Conservation (phyloP, 2,797 vertebrate genomes). For the Podarcis lilfordi region DNA sequence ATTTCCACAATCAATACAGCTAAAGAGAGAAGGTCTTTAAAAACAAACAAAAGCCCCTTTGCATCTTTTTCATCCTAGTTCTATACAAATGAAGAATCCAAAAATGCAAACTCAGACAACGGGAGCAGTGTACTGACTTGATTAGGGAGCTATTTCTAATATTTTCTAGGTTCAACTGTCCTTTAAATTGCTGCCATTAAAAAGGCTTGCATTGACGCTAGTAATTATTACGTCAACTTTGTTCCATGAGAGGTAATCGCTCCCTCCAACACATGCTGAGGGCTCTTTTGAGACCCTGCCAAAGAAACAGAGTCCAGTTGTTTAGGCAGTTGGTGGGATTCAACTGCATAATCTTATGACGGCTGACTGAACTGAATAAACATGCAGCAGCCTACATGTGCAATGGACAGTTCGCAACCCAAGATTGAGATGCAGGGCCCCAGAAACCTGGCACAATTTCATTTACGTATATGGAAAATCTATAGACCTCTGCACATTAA, state of each 20-base stretch:
- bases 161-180: conserved; percentile 44
- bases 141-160: conserved; percentile 67
- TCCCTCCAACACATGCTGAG: conserved; percentile 45
- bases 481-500: too few species aligned
- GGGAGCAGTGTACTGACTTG: conserved; percentile 33
- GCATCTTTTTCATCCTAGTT: conserved; percentile 35
- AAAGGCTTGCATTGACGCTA: conserved; percentile 46
- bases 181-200: conserved; percentile 67
- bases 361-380: neutral
- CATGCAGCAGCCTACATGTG: neutral
- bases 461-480: neutral
- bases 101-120: conserved; percentile 52
- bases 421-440: neutral
- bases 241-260: conserved; percentile 41
- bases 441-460: neutral
- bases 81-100: conserved; percentile 41
- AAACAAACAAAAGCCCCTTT: neutral
- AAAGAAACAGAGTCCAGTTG: conserved; percentile 18
- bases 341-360: neutral
- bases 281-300: conserved; percentile 8
- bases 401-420: neutral
- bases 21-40: conserved; percentile 54
- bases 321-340: conserved; percentile 6
- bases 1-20: conserved; percentile 28
- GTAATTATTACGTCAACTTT: conserved; percentile 43